phyloP scores from a whole-genome alignment of 2,113 vertebrate species.

The Sorex araneus region DNA sequence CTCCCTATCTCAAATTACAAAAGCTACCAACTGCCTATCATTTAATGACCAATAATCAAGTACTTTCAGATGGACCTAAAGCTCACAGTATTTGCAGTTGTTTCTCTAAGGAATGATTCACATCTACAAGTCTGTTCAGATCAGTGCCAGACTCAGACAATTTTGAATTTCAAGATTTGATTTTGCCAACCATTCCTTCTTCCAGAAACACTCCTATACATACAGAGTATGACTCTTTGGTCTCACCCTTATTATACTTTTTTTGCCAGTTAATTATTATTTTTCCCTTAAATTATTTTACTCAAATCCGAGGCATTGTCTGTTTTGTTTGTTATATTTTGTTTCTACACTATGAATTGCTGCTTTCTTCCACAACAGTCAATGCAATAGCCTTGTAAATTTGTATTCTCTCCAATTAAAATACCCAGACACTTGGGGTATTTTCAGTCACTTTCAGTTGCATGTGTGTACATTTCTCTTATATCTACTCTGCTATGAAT shows the following conservation, averaged over 20 bases:
- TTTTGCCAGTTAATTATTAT: background rate
- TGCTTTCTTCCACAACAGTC: background rate
- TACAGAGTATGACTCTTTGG: too few relatives aligned
- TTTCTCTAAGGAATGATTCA: background rate
- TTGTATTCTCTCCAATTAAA: background rate
- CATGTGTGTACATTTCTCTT: too few relatives aligned
- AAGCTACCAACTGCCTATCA: too few relatives aligned
- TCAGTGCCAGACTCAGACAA: background rate
- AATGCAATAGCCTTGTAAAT: background rate
- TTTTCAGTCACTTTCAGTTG: background rate
- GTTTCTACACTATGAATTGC: background rate
- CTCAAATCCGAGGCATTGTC: background rate
- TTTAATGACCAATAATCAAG: too few relatives aligned
- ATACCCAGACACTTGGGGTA: background rate
- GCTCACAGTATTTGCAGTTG: too few relatives aligned
- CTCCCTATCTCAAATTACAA: too few relatives aligned
- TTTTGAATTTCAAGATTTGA: background rate
- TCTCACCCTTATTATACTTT: background rate
- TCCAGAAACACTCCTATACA: background rate
- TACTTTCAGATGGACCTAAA: too few relatives aligned
- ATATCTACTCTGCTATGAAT: rapidly evolving
- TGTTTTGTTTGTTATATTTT: too few relatives aligned
- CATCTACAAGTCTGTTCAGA: background rate
- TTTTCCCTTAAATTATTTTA: background rate
- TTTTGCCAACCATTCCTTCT: background rate